Conservation (phyloP, 2,888 invertebrate genomes). For the Keiferia lycopersicella region DNA sequence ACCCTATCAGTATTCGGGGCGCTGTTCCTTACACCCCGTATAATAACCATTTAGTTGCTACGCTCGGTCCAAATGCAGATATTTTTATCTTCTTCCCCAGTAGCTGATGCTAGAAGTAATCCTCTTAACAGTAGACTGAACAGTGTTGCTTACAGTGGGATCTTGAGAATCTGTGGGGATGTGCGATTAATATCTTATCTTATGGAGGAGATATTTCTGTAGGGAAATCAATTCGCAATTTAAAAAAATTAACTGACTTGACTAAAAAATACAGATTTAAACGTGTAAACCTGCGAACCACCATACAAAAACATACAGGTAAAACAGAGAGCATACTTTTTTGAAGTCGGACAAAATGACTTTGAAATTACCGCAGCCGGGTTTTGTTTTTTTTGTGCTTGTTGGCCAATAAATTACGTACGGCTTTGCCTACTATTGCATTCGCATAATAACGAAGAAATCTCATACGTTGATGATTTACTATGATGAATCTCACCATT, state of each 20-base stretch:
- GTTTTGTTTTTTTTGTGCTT: no score
- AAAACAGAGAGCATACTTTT: no score
- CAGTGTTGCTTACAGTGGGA: conserved; percentile 42
- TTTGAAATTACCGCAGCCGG: no score
- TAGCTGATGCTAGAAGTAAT: conserved; percentile 48
- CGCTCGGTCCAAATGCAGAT: neutral
- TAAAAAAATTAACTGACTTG: neutral
- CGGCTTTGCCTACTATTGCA: no score
- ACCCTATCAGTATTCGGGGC: no score
- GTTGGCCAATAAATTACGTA: no score
- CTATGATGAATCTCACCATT: conserved; percentile 4
- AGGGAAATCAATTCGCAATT: neutral
- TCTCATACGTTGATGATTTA: neutral
- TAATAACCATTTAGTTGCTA: neutral
- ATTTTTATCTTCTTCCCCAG: neutral
- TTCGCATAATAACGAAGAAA: no score
- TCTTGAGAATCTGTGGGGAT: conserved; percentile 18
- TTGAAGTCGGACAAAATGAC: no score
- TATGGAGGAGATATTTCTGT: conserved; percentile 27
- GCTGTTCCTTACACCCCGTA: no score
- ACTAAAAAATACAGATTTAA: no score
- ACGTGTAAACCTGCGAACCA: no score
- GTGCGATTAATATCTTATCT: conserved; percentile 43
- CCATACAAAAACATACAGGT: no score
- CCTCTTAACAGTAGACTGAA: conserved; percentile 55